These are phyloP conservation scores for Gobiocypris rarus DNA, from an alignment of 2,113 vertebrate species.

Conservation along the genomic window DNA sequence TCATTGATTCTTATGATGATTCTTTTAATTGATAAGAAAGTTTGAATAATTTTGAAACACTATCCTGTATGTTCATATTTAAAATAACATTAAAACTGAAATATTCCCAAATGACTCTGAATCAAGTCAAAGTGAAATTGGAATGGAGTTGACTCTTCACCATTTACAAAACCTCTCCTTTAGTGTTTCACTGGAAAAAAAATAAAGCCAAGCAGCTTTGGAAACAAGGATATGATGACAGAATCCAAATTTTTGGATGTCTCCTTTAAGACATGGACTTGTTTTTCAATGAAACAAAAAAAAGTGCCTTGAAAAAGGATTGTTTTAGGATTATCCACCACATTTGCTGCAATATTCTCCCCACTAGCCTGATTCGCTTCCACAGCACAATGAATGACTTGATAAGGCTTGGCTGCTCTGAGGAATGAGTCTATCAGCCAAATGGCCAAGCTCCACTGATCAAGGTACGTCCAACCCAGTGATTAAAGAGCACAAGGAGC, in stretches of 20 bases:
- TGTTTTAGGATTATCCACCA: background rate
- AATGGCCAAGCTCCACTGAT: constrained; percentile 48
- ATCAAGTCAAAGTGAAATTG: background rate
- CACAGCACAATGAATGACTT: constrained; percentile 6
- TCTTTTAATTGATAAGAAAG: background rate
- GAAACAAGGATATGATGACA: background rate
- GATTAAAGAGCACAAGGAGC: constrained; percentile 52
- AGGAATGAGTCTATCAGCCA: constrained; percentile 31
- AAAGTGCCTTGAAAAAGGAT: background rate
- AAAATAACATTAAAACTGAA: background rate
- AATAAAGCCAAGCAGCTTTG: background rate
- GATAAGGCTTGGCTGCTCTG: constrained; percentile 31
- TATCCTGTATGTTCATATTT: background rate
- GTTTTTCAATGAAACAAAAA: background rate
- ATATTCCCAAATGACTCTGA: background rate
- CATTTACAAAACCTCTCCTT: background rate
- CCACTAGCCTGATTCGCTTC: background rate
- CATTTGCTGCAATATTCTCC: background rate
- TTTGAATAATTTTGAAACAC: background rate
- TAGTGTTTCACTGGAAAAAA: background rate
- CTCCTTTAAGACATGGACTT: background rate
- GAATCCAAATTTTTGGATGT: background rate
- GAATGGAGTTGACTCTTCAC: background rate
- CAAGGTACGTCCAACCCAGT: constrained; percentile 43
- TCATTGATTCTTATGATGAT: background rate